Base-by-base conservation (phyloP, 2,797 vertebrate genomes). In the Diplodus puntazzo region DNA sequence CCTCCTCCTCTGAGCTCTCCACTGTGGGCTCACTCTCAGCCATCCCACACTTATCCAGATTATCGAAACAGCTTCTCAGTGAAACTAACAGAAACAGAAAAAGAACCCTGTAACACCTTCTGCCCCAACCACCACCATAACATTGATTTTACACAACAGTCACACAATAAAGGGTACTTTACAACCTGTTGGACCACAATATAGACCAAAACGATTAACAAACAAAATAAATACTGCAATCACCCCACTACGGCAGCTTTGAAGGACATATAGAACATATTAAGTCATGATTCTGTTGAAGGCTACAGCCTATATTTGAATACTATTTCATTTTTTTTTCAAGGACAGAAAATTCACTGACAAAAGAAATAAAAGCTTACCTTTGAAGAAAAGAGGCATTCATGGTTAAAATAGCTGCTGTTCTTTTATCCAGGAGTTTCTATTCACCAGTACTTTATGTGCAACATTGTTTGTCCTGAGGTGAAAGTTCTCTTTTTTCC, bases 1-100 rank as follows among this genome's bases (percentile, higher is more conserved):
- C 76, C 69, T 73, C 64, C 3, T 68, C 48, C 17, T 75, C 55
- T 2, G 63, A 67, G 17, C 8, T 60, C 3, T 75, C 30, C 69
- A 73, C 68, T 30, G 30, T 62, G 13, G 21, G 43, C 18, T 3
- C 12, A 27, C 27, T 30, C 49, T 46, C 48, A 60, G 55, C 16
- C 14, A 2, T 18, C 17, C 8, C 57, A 23, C 49, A 61, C 46
- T 30, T 17, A 1, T 52, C 5, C 30, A 50, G 52, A 30, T 70
- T 50, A 50, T 58, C 58, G 18, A 42, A 30, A 70, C 54, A 25
- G 62, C 48, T 46, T 72, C 42, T 67, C 43, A 61, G 62, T 78
- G 49, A 25, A 73, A 46, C 3, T 16, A 39, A 54, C 1, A 52
- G 7, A 30, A 30, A 30, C 27, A 30, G 27, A 30, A 30, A 60